Evolutionary conservation across 2,888 invertebrate species (phyloP).

Genomic region (Cylindroiulus punctatus): DNA sequence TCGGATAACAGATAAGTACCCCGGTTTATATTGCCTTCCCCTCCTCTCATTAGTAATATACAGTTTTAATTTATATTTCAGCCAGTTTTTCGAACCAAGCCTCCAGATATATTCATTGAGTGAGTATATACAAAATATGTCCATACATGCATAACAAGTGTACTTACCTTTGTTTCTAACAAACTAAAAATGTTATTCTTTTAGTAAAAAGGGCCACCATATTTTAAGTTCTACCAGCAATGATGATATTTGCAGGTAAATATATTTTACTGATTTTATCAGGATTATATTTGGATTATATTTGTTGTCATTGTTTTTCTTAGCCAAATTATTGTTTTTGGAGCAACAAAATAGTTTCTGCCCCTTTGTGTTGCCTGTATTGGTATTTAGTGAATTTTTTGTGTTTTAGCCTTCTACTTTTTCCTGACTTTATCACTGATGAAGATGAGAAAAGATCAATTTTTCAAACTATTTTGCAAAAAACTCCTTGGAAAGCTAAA

Average conservation of each 20-base stretch:
- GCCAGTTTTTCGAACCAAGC: constrained; percentile 17
- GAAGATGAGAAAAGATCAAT: neutral
- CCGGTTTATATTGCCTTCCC: no score
- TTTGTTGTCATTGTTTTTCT: neutral
- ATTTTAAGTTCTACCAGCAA: constrained; percentile 17
- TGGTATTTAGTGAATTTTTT: neutral
- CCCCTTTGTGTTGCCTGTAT: neutral
- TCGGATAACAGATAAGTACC: no score
- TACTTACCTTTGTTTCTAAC: neutral
- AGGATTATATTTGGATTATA: no score
- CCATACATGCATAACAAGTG: neutral
- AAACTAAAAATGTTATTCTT: neutral
- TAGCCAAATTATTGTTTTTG: neutral
- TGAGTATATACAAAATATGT: neutral
- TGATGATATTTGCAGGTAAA: constrained; percentile 50
- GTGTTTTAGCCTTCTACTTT: constrained; percentile 53
- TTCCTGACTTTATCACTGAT: constrained; percentile 55
- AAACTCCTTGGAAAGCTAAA: constrained; percentile 50
- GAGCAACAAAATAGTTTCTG: neutral
- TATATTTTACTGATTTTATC: no score
- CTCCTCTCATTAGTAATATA: no score
- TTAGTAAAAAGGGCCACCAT: constrained; percentile 49
- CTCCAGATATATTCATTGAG: constrained; percentile 39
- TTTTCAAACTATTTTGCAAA: constrained; percentile 37
- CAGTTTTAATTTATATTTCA: neutral